Evolutionary conservation across 2,113 vertebrate genomes (phyloP), one percentile per base, ranked within the genome.

Genomic region (Cisticola juncidis): DNA sequence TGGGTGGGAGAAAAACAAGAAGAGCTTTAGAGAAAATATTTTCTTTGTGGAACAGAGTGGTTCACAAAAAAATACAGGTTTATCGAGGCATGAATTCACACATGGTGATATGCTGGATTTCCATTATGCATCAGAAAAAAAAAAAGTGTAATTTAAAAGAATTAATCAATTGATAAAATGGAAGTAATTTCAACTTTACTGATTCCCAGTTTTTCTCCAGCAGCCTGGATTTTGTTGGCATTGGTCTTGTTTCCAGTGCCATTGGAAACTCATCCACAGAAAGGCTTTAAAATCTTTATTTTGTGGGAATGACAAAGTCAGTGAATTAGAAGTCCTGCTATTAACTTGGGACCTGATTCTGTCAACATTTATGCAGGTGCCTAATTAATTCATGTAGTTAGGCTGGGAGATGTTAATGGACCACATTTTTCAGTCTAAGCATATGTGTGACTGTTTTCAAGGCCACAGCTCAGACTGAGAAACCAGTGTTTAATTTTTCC

Each of bases 361-460:
- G 61, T 69, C 85, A 93, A 82, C 58, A 69, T 94, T 93, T 93
- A 65, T 82, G 71, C 85, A 80, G 83, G 76, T 80, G 68, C 56
- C 80, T 94, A 92, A 91, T 80, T 90, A 88, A 96, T 95, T 72
- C 50, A n/a, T 64, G 44, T 45, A 70, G 35, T 84, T 91, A 86
- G 68, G 45, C 51, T 60, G 31, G 47, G 51, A 83, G 40, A 51
- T 86, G 60, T 62, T 92, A 86, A 74, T 83, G 77, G 83, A 57
- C 68, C 29, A 9, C 23, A 58, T 95, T 93, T 80, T 86, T 86
- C 72, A 81, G 68, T 25, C 56, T 62, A 62, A 74, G 50, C 47
- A 20, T 58, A 25, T 68, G 50, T 47, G 35, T 56, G 69, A 38
- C 40, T 83, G 22, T 73, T 91, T 88, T 86, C 47, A 70, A 58